Evolutionary conservation across 2,797 vertebrate species (phyloP), one percentile per base, ranked within the genome.

Genomic region (Tadarida brasiliensis): DNA sequence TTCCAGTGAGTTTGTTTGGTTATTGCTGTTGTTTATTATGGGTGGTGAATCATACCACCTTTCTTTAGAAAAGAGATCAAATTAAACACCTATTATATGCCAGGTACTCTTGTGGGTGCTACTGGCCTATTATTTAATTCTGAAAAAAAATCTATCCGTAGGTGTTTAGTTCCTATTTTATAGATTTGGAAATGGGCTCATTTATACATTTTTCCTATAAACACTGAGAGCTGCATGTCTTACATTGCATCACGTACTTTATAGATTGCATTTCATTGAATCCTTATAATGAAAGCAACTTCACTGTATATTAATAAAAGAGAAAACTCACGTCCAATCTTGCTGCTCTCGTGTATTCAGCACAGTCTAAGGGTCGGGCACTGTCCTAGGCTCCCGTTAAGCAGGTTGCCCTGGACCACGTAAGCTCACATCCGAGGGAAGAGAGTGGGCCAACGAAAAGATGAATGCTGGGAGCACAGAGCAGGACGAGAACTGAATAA

Each of bases 401-500:
- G 56, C n/a, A 28, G 49, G 1, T 4, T 83, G 49, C 15, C 47
- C 26, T 47, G n/a, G 28, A 81, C 70, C 59, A 91, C 86, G 59
- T 1, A 24, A 56, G 59, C 35, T 76, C 28, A 51, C 14, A 15
- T 51, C 35, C 91, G 7, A 12, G 70, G 15, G 19, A 74, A 82
- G 26, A 76, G 56, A 54, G 39, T 67, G 70, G 15, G 19, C 7
- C 71, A 85, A 85, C 26, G 56, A 77, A 74, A 94, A 95, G 91
- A 89, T 95, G 87, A 81, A 95, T 95, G 87, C 39, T 24, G 49
- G 67, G 51, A 84, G 81, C 86, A 94, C 2, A 49, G 9, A 82
- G 91, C 65, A 95, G 89, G 80, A 82, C 3, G 61, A 87, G 65
- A 81, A 19, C 22, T 92, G 95, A 96, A 96, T 96, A 96, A 94